Conservation (phyloP, 2,113 vertebrate genomes). For the Ciconia maguari region DNA sequence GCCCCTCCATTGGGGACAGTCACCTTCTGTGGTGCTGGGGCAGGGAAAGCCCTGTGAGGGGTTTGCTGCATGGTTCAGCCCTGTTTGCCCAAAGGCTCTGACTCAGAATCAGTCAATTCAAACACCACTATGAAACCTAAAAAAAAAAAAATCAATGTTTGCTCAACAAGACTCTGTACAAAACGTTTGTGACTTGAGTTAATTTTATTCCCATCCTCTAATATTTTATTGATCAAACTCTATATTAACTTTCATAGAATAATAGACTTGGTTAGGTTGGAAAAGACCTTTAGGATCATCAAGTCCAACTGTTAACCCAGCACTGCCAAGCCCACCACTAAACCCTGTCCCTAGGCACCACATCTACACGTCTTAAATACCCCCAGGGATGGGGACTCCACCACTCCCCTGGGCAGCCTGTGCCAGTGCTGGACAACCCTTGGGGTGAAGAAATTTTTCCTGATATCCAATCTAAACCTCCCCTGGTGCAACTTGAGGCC, state of each 20-base stretch:
- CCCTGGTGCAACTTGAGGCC: too few relatives aligned
- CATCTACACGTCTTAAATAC: too few relatives aligned
- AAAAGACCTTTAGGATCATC: too few relatives aligned
- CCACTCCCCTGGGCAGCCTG: too few relatives aligned
- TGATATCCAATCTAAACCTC: too few relatives aligned
- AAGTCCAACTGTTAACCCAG: too few relatives aligned
- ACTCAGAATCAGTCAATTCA: constrained; percentile 8
- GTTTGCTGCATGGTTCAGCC: not conserved
- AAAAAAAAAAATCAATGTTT: constrained; percentile 38
- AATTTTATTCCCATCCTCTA: constrained; percentile 63
- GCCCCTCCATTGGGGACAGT: not conserved
- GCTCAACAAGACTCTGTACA: constrained; percentile 41
- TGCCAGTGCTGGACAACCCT: too few relatives aligned
- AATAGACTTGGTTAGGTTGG: too few relatives aligned
- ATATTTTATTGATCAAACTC: constrained; percentile 65
- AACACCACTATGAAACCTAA: constrained; percentile 7
- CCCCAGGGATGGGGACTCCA: too few relatives aligned
- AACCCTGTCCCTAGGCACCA: too few relatives aligned
- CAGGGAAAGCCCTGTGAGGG: not conserved
- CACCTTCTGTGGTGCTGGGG: not conserved
- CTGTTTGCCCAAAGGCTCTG: not conserved
- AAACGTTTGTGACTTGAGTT: constrained; percentile 59
- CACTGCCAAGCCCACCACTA: too few relatives aligned
- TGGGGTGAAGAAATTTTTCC: too few relatives aligned
- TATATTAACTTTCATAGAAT: constrained; percentile 16